A percentile compares a stretch with the other conserved stretches of the same genome.
Conservation (phyloP, 2,797 vertebrate genomes). For the Nyctalus aviator region DNA sequence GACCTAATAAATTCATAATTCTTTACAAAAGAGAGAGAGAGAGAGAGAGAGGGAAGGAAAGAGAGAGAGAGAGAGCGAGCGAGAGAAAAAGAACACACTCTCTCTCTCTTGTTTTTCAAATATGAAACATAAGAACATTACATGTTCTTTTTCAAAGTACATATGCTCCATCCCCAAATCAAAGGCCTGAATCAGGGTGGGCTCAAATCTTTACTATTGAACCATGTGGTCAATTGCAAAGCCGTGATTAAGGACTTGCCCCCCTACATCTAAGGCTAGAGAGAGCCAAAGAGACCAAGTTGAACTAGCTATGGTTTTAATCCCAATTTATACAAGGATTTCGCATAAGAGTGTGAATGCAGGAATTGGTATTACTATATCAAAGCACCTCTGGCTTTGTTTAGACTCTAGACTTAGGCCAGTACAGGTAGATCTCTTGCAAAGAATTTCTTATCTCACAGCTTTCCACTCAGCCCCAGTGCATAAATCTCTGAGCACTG, state of each 20-base stretch:
- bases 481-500: not conserved
- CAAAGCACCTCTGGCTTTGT: not conserved
- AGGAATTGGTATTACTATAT: not conserved
- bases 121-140: constrained; percentile 53
- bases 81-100: not conserved
- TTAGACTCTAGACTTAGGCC: not conserved
- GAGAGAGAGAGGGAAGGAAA: too few species aligned
- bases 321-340: not conserved
- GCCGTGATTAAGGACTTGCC: not conserved
- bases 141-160: constrained; percentile 54
- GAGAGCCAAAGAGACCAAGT: not conserved
- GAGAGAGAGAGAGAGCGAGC: too few species aligned
- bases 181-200: not conserved
- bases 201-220: not conserved
- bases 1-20: too few species aligned
- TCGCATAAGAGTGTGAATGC: not conserved
- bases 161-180: not conserved
- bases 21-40: too few species aligned
- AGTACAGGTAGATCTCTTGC: not conserved
- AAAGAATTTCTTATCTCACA: not conserved
- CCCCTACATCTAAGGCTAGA: not conserved
- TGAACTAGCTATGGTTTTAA: constrained; percentile 13
- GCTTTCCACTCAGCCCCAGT: not conserved
- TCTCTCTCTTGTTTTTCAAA: constrained; percentile 53
- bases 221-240: not conserved